Evolutionary conservation across 1,140 invertebrate genomes (phyloP), one percentile per base, ranked within the genome.

Genomic region (Plutomurus gul): DNA sequence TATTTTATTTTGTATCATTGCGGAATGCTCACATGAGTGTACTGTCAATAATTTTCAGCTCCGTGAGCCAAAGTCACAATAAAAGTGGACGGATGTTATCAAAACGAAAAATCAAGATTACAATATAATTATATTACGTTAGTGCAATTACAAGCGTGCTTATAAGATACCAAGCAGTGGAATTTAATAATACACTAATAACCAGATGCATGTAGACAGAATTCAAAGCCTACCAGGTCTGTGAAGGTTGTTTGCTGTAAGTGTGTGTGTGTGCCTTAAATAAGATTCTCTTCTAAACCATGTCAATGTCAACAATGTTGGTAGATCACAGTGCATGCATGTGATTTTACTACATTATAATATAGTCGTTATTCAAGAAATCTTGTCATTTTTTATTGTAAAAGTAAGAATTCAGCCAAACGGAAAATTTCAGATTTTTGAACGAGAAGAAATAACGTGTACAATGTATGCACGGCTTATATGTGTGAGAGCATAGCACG

Each of bases 231-330:
- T 51, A 7, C 13, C 30, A n/a, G 56, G 13, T n/a, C n/a, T n/a
- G n/a, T 65, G 56, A 65, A 65, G 56, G 56, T 33, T 65, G 56
- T 65, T 65, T 13, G 7, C n/a, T 43, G 51, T 30, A 60, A 27
- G 30, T 56, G 7, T 49, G n/a, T 20, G 7, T 43, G 36, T 27
- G 18, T 27, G 36, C 27, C 56, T 13, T 36, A 33, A 65, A 33
- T 27, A 33, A 30, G n/a, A 7, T 30, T 16, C 13, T 65, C 4
- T 65, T 65, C 36, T 18, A 65, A 65, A 65, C 56, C 56, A 65
- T 65, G 56, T 65, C 56, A 65, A 65, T 65, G 56, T 65, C 56
- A 65, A 65, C 30, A 0, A 22, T 25, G 20, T 51, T 51, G 18
- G 4, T 10, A 20, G 20, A 7, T 51, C 20, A 22, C 7, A 22